Conservation (phyloP, 2,797 vertebrate species). For the Rhinichthys osculus region DNA sequence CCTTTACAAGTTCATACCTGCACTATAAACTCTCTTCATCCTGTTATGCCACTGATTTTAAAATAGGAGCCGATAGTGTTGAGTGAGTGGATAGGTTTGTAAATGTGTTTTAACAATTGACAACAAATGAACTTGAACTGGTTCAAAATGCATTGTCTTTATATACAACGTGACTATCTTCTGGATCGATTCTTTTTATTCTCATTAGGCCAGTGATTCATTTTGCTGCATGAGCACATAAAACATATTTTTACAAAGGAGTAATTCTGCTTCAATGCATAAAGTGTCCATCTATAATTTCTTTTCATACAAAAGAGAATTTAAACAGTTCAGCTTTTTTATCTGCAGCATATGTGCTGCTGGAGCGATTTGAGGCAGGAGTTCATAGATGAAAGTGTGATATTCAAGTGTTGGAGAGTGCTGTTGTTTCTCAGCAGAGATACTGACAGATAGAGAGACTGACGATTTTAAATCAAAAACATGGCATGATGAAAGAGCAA, state of each 20-base stretch:
- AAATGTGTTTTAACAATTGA: not conserved
- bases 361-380: not conserved
- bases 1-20: constrained; percentile 53
- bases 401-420: constrained; percentile 5
- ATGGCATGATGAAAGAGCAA: not conserved
- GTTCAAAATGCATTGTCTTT: not conserved
- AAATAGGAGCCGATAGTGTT: constrained; percentile 15
- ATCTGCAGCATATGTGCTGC: not conserved
- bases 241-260: not conserved
- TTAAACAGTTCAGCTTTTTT: not conserved
- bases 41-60: constrained; percentile 44
- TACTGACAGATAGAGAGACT: constrained; percentile 10
- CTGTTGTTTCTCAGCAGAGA: constrained; percentile 17
- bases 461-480: not conserved
- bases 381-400: constrained; percentile 7
- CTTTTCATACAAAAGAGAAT: not conserved
- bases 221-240: not conserved
- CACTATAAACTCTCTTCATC: constrained; percentile 38
- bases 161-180: not conserved
- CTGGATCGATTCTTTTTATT: not conserved
- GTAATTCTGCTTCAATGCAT: not conserved
- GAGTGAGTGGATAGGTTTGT: not conserved
- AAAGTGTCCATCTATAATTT: not conserved
- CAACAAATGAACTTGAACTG: not conserved
- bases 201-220: not conserved